Conservation (phyloP, 2,797 vertebrate species). For the Pangasius larnaudii region DNA sequence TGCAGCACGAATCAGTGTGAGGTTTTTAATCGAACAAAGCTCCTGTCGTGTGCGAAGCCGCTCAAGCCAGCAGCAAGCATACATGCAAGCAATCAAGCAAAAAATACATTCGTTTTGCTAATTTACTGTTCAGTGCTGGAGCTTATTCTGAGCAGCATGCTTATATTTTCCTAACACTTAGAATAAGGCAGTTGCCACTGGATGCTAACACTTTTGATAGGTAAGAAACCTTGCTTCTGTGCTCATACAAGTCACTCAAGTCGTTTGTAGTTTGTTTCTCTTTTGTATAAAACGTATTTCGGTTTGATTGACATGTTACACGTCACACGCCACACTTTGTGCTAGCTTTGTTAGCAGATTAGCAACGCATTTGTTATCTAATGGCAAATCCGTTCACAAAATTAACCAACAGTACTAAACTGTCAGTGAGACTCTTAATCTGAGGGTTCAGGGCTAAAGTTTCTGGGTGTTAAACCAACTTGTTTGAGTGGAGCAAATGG, state of each 20-base stretch:
- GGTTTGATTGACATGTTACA: not conserved
- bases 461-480: not conserved
- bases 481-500: not conserved
- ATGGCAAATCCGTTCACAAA: not conserved
- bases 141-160: not conserved
- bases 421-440: not conserved
- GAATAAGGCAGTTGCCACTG: too few relatives aligned
- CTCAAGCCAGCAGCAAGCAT: not conserved
- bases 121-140: not conserved
- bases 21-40: not conserved
- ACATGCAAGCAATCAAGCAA: not conserved
- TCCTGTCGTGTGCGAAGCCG: not conserved
- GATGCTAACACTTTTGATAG: too few relatives aligned
- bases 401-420: not conserved
- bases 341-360: not conserved
- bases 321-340: not conserved
- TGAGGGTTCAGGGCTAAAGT: not conserved
- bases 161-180: not conserved
- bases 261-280: not conserved
- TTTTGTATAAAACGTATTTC: not conserved
- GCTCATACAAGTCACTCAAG: not conserved
- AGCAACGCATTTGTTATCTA: not conserved
- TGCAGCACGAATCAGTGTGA: not conserved
- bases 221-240: not conserved
- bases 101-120: not conserved